phyloP scores from a whole-genome alignment of 2,113 vertebrate species.

The Channa maculata region DNA sequence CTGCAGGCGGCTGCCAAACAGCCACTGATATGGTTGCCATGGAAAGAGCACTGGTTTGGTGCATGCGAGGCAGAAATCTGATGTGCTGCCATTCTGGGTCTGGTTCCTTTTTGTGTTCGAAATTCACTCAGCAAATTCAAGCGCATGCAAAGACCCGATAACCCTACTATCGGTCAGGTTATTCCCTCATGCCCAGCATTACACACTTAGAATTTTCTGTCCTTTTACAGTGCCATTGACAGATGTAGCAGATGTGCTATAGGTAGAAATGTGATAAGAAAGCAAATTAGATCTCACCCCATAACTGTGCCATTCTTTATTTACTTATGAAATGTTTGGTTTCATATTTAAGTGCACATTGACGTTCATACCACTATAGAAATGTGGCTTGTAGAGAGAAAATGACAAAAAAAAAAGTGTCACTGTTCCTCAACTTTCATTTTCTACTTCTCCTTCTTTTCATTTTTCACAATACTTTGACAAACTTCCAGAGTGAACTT shows the following conservation, averaged over 20 bases:
- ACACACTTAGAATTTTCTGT: slow-evolving; percentile 11
- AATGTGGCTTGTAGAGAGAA: not conserved
- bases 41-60: slow-evolving; percentile 66
- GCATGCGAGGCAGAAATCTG: slow-evolving; percentile 60
- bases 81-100: slow-evolving; percentile 54
- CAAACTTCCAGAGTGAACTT: slow-evolving; percentile 36
- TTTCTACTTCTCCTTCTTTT: not conserved
- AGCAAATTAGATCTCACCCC: slow-evolving; percentile 15
- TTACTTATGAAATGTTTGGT: slow-evolving; percentile 22
- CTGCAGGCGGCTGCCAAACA: slow-evolving; percentile 62
- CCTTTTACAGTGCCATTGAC: slow-evolving; percentile 7
- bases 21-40: slow-evolving; percentile 74
- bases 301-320: not conserved
- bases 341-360: not conserved
- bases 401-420: not conserved
- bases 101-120: slow-evolving; percentile 34
- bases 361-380: slow-evolving; percentile 7
- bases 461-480: slow-evolving; percentile 16
- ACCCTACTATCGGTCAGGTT: slow-evolving; percentile 12
- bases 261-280: slow-evolving; percentile 25
- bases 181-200: not conserved
- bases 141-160: slow-evolving; percentile 35
- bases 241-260: not conserved
- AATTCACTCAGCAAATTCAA: slow-evolving; percentile 28
- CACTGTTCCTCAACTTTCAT: not conserved